Conservation (phyloP, 2,797 vertebrate species). For the Galago senegalensis region DNA sequence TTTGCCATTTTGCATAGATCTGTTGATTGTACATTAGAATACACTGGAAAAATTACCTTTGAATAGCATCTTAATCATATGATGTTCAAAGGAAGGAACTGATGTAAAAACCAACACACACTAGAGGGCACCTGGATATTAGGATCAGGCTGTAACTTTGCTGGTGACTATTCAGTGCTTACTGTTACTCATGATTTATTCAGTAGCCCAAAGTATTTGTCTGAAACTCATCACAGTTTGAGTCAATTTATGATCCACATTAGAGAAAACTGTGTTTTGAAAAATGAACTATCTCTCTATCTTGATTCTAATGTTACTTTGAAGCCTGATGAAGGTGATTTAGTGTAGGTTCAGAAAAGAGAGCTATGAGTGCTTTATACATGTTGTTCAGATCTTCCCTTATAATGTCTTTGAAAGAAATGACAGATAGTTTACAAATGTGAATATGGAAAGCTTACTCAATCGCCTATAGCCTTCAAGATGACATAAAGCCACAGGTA, state of each 20-base stretch:
- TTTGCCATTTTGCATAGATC: conserved; percentile 13
- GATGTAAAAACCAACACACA: conserved; percentile 55
- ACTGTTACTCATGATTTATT: conserved; percentile 68
- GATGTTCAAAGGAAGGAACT: not conserved
- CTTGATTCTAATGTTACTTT: conserved; percentile 81
- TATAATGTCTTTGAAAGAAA: conserved; percentile 57
- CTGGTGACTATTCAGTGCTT: conserved; percentile 51
- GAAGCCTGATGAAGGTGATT: conserved; percentile 64
- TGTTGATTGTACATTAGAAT: not conserved
- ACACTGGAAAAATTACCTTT: not conserved
- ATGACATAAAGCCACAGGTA: not conserved
- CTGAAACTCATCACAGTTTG: conserved; percentile 79
- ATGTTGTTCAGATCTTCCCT: conserved; percentile 18
- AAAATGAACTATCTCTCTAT: conserved; percentile 59
- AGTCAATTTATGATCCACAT: conserved; percentile 78
- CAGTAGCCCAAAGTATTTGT: conserved; percentile 78
- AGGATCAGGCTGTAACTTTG: not conserved
- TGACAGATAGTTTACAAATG: conserved; percentile 43
- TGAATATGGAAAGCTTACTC: conserved; percentile 16
- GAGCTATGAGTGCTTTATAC: conserved; percentile 18
- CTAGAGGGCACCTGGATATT: conserved; percentile 85
- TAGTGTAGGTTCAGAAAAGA: not conserved
- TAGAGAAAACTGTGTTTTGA: conserved; percentile 72
- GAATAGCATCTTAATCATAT: not conserved
- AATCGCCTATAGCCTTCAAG: not conserved